Conservation (phyloP, 1,140 invertebrate genomes). For the Contarinia nasturtii region DNA sequence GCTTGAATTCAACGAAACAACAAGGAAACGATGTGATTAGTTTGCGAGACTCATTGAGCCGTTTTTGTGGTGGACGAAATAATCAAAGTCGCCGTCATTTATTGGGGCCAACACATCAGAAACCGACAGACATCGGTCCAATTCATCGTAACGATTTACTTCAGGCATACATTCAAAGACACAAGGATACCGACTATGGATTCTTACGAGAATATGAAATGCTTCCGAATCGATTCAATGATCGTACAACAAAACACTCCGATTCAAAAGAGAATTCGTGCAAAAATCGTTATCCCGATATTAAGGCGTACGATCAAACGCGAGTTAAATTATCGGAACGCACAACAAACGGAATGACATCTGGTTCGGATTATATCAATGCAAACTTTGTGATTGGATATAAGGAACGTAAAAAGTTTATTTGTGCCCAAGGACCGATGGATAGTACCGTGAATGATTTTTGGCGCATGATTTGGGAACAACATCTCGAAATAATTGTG, state of each 20-base stretch:
- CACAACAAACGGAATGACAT: slow-evolving; percentile 36
- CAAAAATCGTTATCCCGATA: slow-evolving; percentile 77
- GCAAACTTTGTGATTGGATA: slow-evolving; percentile 82
- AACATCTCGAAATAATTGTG: slow-evolving; percentile 74
- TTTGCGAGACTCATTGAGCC: slow-evolving; percentile 38
- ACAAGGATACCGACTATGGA: slow-evolving; percentile 70
- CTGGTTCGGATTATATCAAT: slow-evolving; percentile 79
- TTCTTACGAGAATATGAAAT: slow-evolving; percentile 77
- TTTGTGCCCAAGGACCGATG: slow-evolving; percentile 86
- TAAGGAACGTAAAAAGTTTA: slow-evolving; percentile 83
- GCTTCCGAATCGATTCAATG: slow-evolving; percentile 67
- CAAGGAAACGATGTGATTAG: slow-evolving; percentile 61
- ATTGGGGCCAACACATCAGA: slow-evolving; percentile 26
- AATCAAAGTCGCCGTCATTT: slow-evolving; percentile 19
- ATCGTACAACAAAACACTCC: slow-evolving; percentile 68
- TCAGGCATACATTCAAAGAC: slow-evolving; percentile 53
- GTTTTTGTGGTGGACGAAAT: slow-evolving; percentile 18
- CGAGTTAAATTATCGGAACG: slow-evolving; percentile 57
- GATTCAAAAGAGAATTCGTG: slow-evolving; percentile 72
- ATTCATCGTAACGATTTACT: slow-evolving; percentile 49
- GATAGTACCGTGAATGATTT: slow-evolving; percentile 86
- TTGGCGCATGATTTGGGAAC: slow-evolving; percentile 97
- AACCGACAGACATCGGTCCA: slow-evolving; percentile 63
- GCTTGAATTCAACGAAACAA: slow-evolving; percentile 45
- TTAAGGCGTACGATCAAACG: slow-evolving; percentile 85